Conservation (phyloP, 1,140 invertebrate genomes). For the Coelopa frigida region DNA sequence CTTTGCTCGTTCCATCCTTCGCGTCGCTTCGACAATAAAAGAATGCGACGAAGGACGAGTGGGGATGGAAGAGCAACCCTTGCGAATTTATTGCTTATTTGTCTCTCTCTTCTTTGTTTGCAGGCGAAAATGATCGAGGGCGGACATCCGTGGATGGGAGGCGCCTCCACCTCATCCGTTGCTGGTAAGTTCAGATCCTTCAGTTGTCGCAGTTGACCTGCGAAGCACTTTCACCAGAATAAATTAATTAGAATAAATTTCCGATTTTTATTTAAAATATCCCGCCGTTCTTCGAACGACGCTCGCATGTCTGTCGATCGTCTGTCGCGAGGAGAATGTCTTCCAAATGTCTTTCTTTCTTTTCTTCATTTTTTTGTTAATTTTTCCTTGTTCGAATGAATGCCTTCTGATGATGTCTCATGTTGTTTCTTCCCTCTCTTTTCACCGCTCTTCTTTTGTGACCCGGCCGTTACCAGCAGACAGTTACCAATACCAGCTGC, state of each 20-base stretch:
- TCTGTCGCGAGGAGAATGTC: too few species aligned
- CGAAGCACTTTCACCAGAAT: too few species aligned
- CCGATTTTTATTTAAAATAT: constrained; percentile 1
- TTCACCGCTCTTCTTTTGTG: constrained; percentile 15
- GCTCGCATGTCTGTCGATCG: too few species aligned
- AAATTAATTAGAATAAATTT: constrained; percentile 6
- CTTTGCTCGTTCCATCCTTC: neutral
- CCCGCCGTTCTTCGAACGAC: neutral
- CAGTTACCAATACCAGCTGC: constrained; percentile 88
- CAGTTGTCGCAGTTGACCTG: too few species aligned
- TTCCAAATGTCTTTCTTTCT: too few species aligned
- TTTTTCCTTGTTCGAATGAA: neutral
- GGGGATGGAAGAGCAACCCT: neutral
- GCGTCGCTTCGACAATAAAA: neutral
- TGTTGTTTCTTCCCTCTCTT: constrained; percentile 1
- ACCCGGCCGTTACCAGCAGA: constrained; percentile 62
- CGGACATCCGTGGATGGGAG: constrained; percentile 41
- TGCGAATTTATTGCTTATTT: neutral
- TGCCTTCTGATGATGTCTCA: neutral
- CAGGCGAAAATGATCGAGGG: constrained; percentile 43
- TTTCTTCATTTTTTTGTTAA: neutral
- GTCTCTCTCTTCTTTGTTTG: constrained; percentile 15
- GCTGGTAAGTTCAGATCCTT: constrained; percentile 35
- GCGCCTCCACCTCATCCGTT: constrained; percentile 37
- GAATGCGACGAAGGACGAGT: too few species aligned